Evolutionary conservation across 2,888 invertebrate species (phyloP).

Genomic region (Microplitis deprimator): DNA sequence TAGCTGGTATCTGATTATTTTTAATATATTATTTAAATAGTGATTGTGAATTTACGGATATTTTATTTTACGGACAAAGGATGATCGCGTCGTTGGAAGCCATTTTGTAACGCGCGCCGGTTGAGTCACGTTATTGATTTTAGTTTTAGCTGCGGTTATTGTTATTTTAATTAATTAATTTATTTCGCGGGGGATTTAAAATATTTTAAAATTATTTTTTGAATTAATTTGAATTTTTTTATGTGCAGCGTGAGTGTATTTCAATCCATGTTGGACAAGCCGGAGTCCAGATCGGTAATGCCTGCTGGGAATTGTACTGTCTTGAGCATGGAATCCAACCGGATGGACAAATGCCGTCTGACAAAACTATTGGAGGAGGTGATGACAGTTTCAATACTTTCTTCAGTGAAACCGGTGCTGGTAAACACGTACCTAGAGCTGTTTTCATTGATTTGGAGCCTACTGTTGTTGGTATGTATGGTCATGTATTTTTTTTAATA

Average conservation of each 20-base stretch:
- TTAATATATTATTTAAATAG: neutral
- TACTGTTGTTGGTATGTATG: slow-evolving; percentile 83
- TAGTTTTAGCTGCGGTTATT: neutral
- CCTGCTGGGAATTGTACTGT: slow-evolving; percentile 92
- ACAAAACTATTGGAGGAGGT: slow-evolving; percentile 91
- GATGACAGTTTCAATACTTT: slow-evolving; percentile 97
- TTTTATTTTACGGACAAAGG: neutral
- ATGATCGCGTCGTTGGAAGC: slow-evolving; percentile 20
- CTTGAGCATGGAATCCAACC: slow-evolving; percentile 93
- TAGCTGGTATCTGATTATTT: neutral
- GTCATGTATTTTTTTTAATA: neutral
- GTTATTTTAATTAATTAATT: slow-evolving; percentile 3
- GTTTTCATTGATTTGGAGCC: slow-evolving; percentile 97
- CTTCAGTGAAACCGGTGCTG: slow-evolving; percentile 94
- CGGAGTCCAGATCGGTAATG: slow-evolving; percentile 92
- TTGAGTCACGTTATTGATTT: slow-evolving; percentile 2
- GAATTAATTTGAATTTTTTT: slow-evolving; percentile 10
- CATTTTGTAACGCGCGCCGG: slow-evolving; percentile 37
- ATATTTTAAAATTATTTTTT: slow-evolving; percentile 33
- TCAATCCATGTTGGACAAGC: slow-evolving; percentile 86
- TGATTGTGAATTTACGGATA: neutral
- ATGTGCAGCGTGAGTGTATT: slow-evolving; percentile 81
- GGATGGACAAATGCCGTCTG: slow-evolving; percentile 94
- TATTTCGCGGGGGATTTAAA: neutral
- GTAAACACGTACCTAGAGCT: slow-evolving; percentile 95